Percentiles rank a stretch among this genome's conserved stretches.
These are phyloP conservation scores for Serrognathus titanus DNA, from an alignment of 2,888 invertebrate species.

Conservation along the genomic window DNA sequence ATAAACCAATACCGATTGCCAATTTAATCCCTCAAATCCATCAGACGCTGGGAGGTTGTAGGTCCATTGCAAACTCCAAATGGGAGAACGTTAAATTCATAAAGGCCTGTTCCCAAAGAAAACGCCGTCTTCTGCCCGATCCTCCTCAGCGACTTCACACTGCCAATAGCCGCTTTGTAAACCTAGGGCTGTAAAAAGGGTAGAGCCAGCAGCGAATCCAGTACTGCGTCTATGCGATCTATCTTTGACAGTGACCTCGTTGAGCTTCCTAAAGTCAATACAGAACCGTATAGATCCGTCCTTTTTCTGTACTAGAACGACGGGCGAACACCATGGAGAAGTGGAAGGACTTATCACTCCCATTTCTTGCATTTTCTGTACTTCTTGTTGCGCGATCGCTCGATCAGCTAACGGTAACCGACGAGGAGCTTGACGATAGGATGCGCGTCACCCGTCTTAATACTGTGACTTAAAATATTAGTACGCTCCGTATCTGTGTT, in stretches of 20 bases:
- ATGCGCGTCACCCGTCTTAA: background rate
- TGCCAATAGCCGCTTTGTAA: background rate
- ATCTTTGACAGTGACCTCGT: too few relatives aligned
- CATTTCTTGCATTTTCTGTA: constrained; percentile 8
- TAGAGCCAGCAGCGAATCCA: too few relatives aligned
- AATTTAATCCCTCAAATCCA: background rate
- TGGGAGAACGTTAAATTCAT: background rate
- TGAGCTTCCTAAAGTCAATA: background rate
- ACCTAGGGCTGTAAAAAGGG: too few relatives aligned
- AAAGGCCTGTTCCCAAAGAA: background rate
- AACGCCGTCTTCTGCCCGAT: background rate
- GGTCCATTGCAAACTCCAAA: background rate
- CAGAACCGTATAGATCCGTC: background rate
- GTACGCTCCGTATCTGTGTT: too few relatives aligned
- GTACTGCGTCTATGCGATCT: too few relatives aligned
- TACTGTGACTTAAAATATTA: background rate
- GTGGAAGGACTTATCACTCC: constrained; percentile 13
- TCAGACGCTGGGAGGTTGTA: too few relatives aligned
- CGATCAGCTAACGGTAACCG: constrained; percentile 1
- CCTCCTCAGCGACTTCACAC: background rate
- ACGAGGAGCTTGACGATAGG: background rate
- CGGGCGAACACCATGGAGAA: constrained; percentile 3
- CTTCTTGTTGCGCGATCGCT: constrained; percentile 8
- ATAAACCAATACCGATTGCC: background rate
- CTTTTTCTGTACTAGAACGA: background rate